Conservation (phyloP, 2,797 vertebrate species). For the Psittacula derbiana region DNA sequence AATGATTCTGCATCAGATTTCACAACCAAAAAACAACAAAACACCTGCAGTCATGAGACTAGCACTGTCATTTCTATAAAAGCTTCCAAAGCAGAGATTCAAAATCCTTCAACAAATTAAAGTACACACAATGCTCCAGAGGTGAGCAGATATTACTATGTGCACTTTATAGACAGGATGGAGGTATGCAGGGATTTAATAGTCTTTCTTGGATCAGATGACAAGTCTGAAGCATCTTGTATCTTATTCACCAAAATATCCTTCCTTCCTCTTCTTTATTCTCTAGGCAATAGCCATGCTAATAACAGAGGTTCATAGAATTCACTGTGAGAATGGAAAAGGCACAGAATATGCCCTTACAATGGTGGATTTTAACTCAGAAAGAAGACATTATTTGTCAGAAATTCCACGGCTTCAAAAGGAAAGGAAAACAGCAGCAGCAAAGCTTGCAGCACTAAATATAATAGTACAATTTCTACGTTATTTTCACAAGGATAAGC, state of each 20-base stretch:
- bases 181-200: background rate
- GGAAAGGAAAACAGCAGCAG: constrained; percentile 12
- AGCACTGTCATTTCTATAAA: background rate
- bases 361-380: background rate
- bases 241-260: background rate
- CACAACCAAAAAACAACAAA: background rate
- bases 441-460: constrained; percentile 52
- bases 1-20: background rate
- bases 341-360: background rate
- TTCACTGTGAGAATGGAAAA: background rate
- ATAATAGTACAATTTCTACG: constrained; percentile 46
- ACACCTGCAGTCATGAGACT: background rate
- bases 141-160: background rate
- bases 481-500: constrained; percentile 63
- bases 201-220: background rate
- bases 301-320: background rate
- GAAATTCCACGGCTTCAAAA: constrained; percentile 1
- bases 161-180: background rate
- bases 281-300: background rate
- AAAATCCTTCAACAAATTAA: background rate
- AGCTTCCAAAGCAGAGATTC: background rate
- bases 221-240: background rate
- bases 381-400: constrained; percentile 9
- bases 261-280: background rate
- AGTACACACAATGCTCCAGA: background rate